Evolutionary conservation across 2,888 invertebrate genomes (phyloP), one percentile per base, ranked within the genome.

Genomic region (Caenorhabditis doughertyi): DNA sequence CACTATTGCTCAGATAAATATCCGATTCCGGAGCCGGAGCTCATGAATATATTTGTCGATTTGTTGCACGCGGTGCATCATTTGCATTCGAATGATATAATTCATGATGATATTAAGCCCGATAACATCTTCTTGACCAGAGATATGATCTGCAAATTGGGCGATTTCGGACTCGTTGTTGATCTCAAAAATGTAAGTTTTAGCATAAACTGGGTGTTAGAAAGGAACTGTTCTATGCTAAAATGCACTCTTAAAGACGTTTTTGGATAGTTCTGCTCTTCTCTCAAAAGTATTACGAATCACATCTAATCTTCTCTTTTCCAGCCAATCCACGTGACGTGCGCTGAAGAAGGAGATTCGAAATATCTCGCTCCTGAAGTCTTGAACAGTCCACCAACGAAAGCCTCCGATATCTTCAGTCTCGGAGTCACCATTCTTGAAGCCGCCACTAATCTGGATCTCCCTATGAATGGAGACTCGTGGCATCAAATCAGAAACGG

Each of bases 351-450:
- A 92, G 95, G 95, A 0, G 95, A 95, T 92, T 94, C 95, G 0
- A 94, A 95, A 84, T 95, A 95, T 92, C 92, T 95, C 87, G 95
- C 95, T 0, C 94, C 94, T 29, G 95, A 95, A 93, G 93, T 95
- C 18, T 92, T 95, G 90, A 93, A 94, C 81, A 76, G 94, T 94
- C 23, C 93, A 39, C 95, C 95, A 90, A 94, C 94, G 2, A 94
- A 94, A 87, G 94, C 95, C 25, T 95, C 95, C 25, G 95, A 96
- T 92, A 94, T 95, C 49, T 90, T 83, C 88, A 93, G 95, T 89
- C 92, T 95, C 4, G 85, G 86, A 65, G 60, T 84, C 29, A 83
- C 84, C 3, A 70, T 86, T 25, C 79, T 86, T 13, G 83, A 86
- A 68, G 81, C 95, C 47, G 94, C 95, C 0, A 94, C 94, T 84